phyloP scores from a whole-genome alignment of 2,888 invertebrate genomes.

The Carterocephalus palaemon region DNA sequence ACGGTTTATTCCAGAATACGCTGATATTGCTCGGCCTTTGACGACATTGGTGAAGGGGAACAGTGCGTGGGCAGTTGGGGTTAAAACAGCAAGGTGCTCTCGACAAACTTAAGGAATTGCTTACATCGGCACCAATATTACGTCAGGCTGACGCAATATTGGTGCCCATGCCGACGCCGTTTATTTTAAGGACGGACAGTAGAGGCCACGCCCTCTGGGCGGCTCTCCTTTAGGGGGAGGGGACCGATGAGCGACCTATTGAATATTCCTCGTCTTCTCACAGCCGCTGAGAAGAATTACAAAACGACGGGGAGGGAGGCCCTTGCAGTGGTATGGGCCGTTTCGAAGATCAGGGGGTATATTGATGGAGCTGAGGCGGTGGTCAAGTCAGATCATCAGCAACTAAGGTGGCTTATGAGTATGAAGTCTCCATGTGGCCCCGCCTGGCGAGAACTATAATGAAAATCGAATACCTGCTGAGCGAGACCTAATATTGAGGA shows the following conservation, averaged over 20 bases:
- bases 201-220: slow-evolving; percentile 34
- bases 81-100: slow-evolving; percentile 24
- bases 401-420: slow-evolving; percentile 61
- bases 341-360: slow-evolving; percentile 38
- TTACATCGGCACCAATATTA: slow-evolving; percentile 35
- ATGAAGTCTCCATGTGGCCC: no score
- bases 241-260: slow-evolving; percentile 30
- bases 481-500: neutral
- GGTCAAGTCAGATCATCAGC: slow-evolving; percentile 55
- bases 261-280: slow-evolving; percentile 31
- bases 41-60: slow-evolving; percentile 38
- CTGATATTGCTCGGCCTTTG: slow-evolving; percentile 36
- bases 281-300: slow-evolving; percentile 47
- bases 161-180: slow-evolving; percentile 33
- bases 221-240: slow-evolving; percentile 36
- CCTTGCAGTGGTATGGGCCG: slow-evolving; percentile 34
- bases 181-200: slow-evolving; percentile 39
- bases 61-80: slow-evolving; percentile 35
- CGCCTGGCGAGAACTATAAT: no score
- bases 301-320: slow-evolving; percentile 54
- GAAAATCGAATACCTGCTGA: slow-evolving; percentile 23
- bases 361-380: slow-evolving; percentile 41
- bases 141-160: slow-evolving; percentile 35
- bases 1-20: slow-evolving; percentile 34
- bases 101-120: slow-evolving; percentile 26